Evolutionary conservation across 2,797 vertebrate species (phyloP).

Genomic region (Onychomys torridus): DNA sequence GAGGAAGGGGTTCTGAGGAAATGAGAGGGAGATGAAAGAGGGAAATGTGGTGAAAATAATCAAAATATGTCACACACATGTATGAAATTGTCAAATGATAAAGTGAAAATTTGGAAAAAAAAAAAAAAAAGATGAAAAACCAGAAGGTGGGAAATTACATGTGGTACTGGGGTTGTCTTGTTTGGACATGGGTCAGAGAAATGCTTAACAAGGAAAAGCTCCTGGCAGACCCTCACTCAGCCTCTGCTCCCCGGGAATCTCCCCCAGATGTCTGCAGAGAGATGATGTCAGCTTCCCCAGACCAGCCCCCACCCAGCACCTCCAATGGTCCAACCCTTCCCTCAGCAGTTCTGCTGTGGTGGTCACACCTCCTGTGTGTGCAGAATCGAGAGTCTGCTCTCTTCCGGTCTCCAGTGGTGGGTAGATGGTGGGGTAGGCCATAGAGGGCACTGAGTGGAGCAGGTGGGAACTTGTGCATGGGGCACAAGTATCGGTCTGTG

Average conservation of each 20-base stretch:
- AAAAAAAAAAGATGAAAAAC: neutral
- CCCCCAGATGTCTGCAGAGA: neutral
- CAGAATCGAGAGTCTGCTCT: neutral
- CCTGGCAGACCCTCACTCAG: neutral
- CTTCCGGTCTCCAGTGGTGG: neutral
- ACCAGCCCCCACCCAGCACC: neutral
- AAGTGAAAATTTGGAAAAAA: neutral
- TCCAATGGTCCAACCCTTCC: neutral
- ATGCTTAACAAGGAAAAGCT: neutral
- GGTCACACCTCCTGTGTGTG: neutral
- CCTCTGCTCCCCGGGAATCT: neutral
- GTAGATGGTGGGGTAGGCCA: neutral
- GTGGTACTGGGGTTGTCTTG: neutral
- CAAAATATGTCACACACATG: too few relatives aligned
- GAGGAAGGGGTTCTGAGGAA: neutral
- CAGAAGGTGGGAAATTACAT: neutral
- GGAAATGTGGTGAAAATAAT: neutral
- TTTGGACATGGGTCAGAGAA: neutral
- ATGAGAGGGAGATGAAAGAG: neutral
- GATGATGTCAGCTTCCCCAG: neutral
- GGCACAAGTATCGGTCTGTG: too few relatives aligned
- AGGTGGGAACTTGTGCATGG: neutral
- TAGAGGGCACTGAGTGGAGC: neutral
- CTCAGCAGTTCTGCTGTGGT: accelerated
- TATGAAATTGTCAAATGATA: neutral